Evolutionary conservation across 92 coral and sea anemone species (phyloP).

Genomic region (Actinostola sp.): DNA sequence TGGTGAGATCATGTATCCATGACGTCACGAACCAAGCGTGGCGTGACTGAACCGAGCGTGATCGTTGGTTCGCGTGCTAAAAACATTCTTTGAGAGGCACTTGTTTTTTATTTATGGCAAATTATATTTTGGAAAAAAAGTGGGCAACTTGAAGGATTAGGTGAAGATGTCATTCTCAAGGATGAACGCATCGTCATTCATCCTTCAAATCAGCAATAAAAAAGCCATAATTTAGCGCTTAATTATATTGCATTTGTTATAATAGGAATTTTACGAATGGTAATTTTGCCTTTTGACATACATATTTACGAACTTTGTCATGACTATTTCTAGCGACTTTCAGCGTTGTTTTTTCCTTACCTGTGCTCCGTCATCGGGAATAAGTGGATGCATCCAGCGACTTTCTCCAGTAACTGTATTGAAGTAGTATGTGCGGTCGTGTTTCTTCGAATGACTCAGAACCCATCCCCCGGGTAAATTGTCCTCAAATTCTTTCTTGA

Average conservation of each 20-base stretch:
- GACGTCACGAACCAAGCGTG: constrained; percentile 30
- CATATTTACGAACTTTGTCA: no score
- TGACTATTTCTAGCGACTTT: no score
- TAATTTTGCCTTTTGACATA: no score
- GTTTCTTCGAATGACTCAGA: constrained; percentile 74
- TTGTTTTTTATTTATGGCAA: background rate
- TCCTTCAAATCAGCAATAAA: constrained; percentile 2
- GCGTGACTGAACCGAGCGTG: constrained; percentile 36
- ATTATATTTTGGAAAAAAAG: constrained; percentile 11
- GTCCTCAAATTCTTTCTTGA: constrained; percentile 60
- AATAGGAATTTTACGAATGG: no score
- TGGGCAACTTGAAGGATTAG: constrained; percentile 3
- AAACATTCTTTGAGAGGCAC: constrained; percentile 1
- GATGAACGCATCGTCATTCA: constrained; percentile 12
- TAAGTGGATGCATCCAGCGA: constrained; percentile 83
- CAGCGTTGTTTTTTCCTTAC: no score
- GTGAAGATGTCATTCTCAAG: constrained; percentile 4
- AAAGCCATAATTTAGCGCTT: background rate
- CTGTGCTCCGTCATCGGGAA: constrained; percentile 64
- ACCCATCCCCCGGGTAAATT: constrained; percentile 86
- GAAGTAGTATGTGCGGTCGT: constrained; percentile 79
- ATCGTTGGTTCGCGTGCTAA: constrained; percentile 21
- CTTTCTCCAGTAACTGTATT: constrained; percentile 82
- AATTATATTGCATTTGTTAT: constrained; percentile 4
- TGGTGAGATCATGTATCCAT: constrained; percentile 31